These are phyloP conservation scores for Dysidea cf. avara DNA, from an alignment of 37 sponge, comb jelly and placozoan genomes.

Conservation along the genomic window DNA sequence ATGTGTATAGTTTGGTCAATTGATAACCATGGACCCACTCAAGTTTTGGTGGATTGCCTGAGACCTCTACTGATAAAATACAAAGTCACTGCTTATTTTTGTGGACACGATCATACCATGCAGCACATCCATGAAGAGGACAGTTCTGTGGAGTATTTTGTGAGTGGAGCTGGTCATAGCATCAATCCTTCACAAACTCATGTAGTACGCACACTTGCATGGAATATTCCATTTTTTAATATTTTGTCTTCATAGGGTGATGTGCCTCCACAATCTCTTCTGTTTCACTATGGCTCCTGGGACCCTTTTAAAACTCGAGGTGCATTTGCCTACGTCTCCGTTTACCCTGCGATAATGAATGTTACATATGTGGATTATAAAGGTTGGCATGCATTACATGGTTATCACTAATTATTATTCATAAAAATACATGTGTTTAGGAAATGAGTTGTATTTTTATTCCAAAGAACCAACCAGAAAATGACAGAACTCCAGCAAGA, in stretches of 20 bases:
- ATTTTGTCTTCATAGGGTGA: constrained; percentile 33
- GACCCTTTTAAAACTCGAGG: constrained; percentile 30
- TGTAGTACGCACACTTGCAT: constrained; percentile 50
- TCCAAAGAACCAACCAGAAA: too few relatives aligned
- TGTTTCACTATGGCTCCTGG: constrained; percentile 54
- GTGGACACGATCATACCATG: too few relatives aligned
- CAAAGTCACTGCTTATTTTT: too few relatives aligned
- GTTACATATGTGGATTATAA: too few relatives aligned
- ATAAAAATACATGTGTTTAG: too few relatives aligned
- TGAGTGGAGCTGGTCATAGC: constrained; percentile 86
- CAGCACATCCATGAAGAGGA: constrained; percentile 69
- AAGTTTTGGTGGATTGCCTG: constrained; percentile 54
- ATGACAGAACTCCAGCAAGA: too few relatives aligned
- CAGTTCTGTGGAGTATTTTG: constrained; percentile 69
- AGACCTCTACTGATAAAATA: too few relatives aligned
- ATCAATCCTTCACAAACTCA: constrained; percentile 57
- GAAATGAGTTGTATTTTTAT: too few relatives aligned
- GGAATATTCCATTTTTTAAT: too few relatives aligned
- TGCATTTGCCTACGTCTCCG: constrained; percentile 57
- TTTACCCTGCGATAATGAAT: constrained; percentile 19
- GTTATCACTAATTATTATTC: too few relatives aligned
- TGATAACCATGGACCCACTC: constrained; percentile 78
- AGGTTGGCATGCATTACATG: too few relatives aligned
- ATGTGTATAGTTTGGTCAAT: constrained; percentile 81
- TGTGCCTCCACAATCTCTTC: constrained; percentile 63